Evolutionary conservation across 2,888 invertebrate genomes (phyloP), one percentile per base, ranked within the genome.

Genomic region (Lasius fuliginosus): DNA sequence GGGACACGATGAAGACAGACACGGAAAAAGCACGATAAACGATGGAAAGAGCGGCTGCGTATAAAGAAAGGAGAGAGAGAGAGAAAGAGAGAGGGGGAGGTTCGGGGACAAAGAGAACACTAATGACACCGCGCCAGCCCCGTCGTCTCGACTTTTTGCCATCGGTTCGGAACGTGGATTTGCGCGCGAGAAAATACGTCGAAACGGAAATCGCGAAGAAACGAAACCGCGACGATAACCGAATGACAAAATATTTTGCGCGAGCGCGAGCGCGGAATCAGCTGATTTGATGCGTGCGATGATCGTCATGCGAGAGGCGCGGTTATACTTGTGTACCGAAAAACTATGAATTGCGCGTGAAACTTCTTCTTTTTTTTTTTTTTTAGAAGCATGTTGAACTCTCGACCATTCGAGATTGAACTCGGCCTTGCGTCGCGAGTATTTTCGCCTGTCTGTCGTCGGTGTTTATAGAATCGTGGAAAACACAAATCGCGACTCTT

Each of bases 61-160:
- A 60, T 58, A 75, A 36, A 69, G 64, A 82, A 56, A 73, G 27
- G 84, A 84, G 85, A 84, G 83, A 83, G 75, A 88, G 46, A 46
- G 18, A 46, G 15, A 46, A 15, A 15, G 46, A 49, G 18, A 49
- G 46, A 18, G 49, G 8, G 53, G 8, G 53, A 1, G 49, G n/a
- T 49, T 85, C 58, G 18, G 85, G 75, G 87, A 85, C 91, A 89
- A 85, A 85, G 86, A 85, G 87, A 83, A 88, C 91, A 91, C 93
- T 94, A 94, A 94, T 93, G 94, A 93, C 92, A 90, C 89, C 89
- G 90, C 88, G 84, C 90, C 91, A 90, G 91, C 90, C 91, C 90
- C 91, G 91, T 87, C 90, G 89, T 91, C 89, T 91, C 89, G 85
- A 73, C 83, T 89, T 86, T 88, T 90, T 91, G 89, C 89, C 60